Percentiles rank a stretch among this genome's conserved stretches.
Conservation (phyloP, 2,888 invertebrate species). For the Heliconius erato region DNA sequence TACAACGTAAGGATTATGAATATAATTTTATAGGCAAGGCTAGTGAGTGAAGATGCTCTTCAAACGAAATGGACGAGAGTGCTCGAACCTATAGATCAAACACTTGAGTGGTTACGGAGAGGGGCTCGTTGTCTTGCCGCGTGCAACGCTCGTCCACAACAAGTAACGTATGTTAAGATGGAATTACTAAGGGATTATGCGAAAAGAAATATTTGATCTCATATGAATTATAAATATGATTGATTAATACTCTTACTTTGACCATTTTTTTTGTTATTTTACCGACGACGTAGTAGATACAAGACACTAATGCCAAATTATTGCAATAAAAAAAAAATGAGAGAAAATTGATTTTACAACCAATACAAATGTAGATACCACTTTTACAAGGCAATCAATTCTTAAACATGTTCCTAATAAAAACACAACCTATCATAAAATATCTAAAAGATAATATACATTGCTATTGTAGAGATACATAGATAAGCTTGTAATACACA, state of each 20-base stretch:
- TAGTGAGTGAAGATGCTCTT: conserved; percentile 44
- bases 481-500: conserved; percentile 39
- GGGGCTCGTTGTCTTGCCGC: conserved; percentile 49
- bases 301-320: no score
- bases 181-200: conserved; percentile 1
- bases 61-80: conserved; percentile 46
- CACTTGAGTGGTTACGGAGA: conserved; percentile 52
- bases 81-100: conserved; percentile 54
- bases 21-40: conserved; percentile 6
- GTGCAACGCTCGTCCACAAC: conserved; percentile 16
- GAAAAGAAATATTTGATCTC: background rate
- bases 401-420: background rate
- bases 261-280: no score
- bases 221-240: background rate
- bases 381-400: background rate
- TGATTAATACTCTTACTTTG: no score
- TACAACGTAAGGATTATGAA: background rate
- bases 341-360: no score
- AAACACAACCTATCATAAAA: conserved; percentile 27
- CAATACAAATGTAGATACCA: background rate
- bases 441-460: conserved; percentile 27
- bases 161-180: conserved; percentile 12
- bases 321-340: no score
- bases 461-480: conserved; percentile 30
- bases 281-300: no score